phyloP scores from a whole-genome alignment of 2,113 vertebrate species.

The Pluvialis apricaria region DNA sequence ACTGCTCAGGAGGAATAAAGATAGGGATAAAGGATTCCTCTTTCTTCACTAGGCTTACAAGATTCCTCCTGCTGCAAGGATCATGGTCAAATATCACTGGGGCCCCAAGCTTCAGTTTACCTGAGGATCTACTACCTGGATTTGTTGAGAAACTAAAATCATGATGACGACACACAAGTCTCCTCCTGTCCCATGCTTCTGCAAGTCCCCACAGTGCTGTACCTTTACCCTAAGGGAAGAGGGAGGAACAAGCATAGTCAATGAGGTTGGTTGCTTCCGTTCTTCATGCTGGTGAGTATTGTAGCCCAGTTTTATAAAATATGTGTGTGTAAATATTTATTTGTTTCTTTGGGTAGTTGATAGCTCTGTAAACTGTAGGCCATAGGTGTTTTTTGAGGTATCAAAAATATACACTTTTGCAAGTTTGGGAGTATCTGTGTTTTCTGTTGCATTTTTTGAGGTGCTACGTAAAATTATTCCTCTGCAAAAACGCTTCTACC shows the following conservation, averaged over 20 bases:
- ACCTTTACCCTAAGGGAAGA: background rate
- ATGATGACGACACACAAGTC: background rate
- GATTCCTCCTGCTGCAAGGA: background rate
- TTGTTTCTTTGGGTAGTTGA: background rate
- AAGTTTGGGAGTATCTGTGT: background rate
- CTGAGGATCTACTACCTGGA: background rate
- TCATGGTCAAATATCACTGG: background rate
- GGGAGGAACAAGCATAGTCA: fast-evolving
- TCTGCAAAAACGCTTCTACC: slow-evolving; percentile 61
- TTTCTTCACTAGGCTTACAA: background rate
- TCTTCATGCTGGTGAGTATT: background rate
- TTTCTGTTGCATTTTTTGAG: slow-evolving; percentile 11
- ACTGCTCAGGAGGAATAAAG: background rate
- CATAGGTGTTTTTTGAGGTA: background rate
- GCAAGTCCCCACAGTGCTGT: background rate
- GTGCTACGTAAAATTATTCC: slow-evolving; percentile 36
- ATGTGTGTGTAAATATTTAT: background rate
- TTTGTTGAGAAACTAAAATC: background rate
- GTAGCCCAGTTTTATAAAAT: background rate
- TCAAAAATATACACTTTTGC: background rate
- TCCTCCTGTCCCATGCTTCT: background rate
- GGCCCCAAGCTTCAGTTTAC: background rate
- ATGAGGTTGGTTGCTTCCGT: background rate
- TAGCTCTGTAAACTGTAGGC: background rate
- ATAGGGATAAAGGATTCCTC: background rate